phyloP scores from a whole-genome alignment of 2,113 vertebrate species.

The Labeo rohita region DNA sequence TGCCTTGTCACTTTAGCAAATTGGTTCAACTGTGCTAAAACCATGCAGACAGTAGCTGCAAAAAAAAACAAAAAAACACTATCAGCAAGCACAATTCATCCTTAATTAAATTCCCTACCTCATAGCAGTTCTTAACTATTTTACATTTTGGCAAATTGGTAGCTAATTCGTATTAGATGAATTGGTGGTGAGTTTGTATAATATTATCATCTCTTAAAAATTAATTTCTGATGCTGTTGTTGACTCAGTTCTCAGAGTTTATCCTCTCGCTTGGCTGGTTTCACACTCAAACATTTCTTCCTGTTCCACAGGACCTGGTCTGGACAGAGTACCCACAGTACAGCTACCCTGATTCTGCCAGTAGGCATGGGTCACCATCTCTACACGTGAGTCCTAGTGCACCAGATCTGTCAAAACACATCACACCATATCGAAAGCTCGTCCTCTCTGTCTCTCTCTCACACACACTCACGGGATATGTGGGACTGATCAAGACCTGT shows the following conservation, averaged over 20 bases:
- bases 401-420: conserved; percentile 42
- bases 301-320: background rate
- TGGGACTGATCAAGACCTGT: background rate
- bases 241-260: background rate
- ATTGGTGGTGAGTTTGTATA: background rate
- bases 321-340: background rate
- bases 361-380: conserved; percentile 14
- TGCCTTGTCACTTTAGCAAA: too few species aligned
- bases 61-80: background rate
- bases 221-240: background rate
- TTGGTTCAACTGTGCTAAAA: too few species aligned
- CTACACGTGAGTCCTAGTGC: conserved; percentile 14
- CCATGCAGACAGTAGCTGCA: too few species aligned
- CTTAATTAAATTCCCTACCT: background rate
- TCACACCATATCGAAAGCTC: conserved; percentile 1
- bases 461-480: background rate
- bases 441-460: background rate
- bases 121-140: background rate
- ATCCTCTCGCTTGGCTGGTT: background rate
- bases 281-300: background rate
- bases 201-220: background rate
- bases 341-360: conserved; percentile 15
- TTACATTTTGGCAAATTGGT: background rate
- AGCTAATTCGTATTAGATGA: background rate
- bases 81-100: background rate